These are phyloP conservation scores for Gasterosteus aculeatus DNA, from an alignment of 2,113 vertebrate species.

Conservation along the genomic window DNA sequence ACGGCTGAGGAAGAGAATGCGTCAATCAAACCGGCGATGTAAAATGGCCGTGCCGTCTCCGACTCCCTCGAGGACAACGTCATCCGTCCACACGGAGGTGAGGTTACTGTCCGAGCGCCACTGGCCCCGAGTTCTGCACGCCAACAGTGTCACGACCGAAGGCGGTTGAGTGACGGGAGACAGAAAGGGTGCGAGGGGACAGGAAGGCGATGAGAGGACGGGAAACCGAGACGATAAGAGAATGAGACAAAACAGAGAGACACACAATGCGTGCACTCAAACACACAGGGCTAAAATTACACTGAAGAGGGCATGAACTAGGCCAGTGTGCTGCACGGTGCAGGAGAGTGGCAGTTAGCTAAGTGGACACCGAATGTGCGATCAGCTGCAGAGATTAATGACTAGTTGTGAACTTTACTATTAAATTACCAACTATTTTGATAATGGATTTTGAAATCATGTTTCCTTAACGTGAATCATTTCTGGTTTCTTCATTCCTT, in stretches of 20 bases:
- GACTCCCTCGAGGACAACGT: constrained; percentile 12
- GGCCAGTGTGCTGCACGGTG: constrained; percentile 48
- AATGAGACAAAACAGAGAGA: constrained; percentile 30
- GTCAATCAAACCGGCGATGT: constrained; percentile 36
- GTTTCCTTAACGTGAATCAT: background rate
- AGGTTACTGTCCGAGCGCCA: constrained; percentile 13
- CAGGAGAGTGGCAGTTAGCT: constrained; percentile 44
- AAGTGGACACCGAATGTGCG: constrained; percentile 16
- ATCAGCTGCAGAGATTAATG: background rate
- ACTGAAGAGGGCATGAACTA: constrained; percentile 66
- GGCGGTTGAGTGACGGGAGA: constrained; percentile 19
- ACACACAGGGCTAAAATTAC: constrained; percentile 62
- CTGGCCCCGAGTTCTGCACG: background rate
- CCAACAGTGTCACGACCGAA: constrained; percentile 25
- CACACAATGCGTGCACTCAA: constrained; percentile 28
- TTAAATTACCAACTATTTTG: background rate
- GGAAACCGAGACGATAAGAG: constrained; percentile 36
- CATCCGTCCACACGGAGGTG: constrained; percentile 17
- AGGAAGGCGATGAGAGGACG: constrained; percentile 7
- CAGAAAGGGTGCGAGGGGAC: constrained; percentile 21
- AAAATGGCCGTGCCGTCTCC: constrained; percentile 19
- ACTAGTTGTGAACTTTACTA: background rate
- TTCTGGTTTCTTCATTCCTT: background rate
- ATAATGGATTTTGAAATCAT: background rate
- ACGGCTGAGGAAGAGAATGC: constrained; percentile 22